Evolutionary conservation across 1,140 invertebrate genomes (phyloP), one percentile per base, ranked within the genome.

Genomic region (Contarinia nasturtii): DNA sequence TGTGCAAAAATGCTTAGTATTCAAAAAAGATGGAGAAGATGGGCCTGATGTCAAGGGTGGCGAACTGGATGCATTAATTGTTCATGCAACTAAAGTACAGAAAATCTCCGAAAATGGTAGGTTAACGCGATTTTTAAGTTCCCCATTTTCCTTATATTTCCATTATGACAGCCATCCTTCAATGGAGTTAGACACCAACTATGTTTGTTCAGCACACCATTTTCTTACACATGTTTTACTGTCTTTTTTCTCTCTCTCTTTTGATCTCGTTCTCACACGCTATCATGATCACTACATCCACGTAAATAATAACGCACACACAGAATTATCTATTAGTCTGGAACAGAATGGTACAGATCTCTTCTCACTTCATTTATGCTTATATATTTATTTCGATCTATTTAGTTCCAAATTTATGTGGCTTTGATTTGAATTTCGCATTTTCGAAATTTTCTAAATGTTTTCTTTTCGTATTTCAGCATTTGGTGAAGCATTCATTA

Each of bases 401-500:
- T n/a, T 27, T 27, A 27, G 3, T 5, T 27, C 27, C 27, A 27
- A 27, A 27, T 27, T n/a, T 27, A 10, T 27, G 27, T 27, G 3
- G 27, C 27, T 27, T 27, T 27, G 27, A 3, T 27, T 27, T 43
- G 17, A 43, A 43, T 20, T 4, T 43, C 10, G 4, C 27, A 27
- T 10, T 27, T 3, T 27, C n/a, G n/a, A 27, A 3, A 27, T 27
- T 27, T 27, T 3, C 27, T 27, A 27, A 10, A 27, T 27, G 4
- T 27, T 5, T 5, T 27, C 27, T 10, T 27, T 27, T 27, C 50
- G 51, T 47, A 51, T 51, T 55, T 50, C 53, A 63, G 55, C 57
- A 53, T 96, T 92, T 69, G 88, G 93, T 73, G 91, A 96, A 72
- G 91, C 92, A 34, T 98, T 97, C 67, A 74, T 97, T 51, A 90